Conservation (phyloP, 2,888 invertebrate species). For the Calameuta pallipes region DNA sequence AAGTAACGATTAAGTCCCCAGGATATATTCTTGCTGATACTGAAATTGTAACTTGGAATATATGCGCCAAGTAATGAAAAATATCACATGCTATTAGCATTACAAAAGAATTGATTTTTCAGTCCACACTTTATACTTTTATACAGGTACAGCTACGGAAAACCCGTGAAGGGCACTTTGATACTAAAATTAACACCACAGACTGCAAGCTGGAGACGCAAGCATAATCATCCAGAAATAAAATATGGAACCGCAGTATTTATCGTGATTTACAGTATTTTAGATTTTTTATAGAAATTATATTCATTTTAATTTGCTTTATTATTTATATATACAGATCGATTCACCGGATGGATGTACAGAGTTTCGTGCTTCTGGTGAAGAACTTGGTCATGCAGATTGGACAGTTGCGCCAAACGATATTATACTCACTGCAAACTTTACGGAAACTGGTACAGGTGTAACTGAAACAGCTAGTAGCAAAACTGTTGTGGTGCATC, state of each 20-base stretch:
- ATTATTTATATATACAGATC: constrained; percentile 31
- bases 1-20: constrained; percentile 69
- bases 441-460: constrained; percentile 74
- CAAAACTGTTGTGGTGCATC: constrained; percentile 70
- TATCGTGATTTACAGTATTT: not conserved
- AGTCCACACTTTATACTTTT: not conserved
- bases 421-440: constrained; percentile 64
- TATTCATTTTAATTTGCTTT: constrained; percentile 1
- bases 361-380: constrained; percentile 56
- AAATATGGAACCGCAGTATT: constrained; percentile 50
- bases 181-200: constrained; percentile 63
- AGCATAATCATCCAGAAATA: constrained; percentile 56
- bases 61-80: constrained; percentile 69
- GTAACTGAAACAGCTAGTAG: constrained; percentile 73
- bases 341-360: constrained; percentile 58
- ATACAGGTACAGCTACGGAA: constrained; percentile 72
- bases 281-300: not conserved
- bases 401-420: constrained; percentile 59
- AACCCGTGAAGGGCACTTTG: constrained; percentile 70
- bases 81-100: not conserved
- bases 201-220: constrained; percentile 57
- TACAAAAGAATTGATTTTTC: constrained; percentile 11
- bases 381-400: constrained; percentile 57
- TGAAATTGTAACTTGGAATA: constrained; percentile 66
- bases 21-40: constrained; percentile 67